Evolutionary conservation across 2,113 vertebrate species (phyloP), one percentile per base, ranked within the genome.

Genomic region (Noctilio leporinus): DNA sequence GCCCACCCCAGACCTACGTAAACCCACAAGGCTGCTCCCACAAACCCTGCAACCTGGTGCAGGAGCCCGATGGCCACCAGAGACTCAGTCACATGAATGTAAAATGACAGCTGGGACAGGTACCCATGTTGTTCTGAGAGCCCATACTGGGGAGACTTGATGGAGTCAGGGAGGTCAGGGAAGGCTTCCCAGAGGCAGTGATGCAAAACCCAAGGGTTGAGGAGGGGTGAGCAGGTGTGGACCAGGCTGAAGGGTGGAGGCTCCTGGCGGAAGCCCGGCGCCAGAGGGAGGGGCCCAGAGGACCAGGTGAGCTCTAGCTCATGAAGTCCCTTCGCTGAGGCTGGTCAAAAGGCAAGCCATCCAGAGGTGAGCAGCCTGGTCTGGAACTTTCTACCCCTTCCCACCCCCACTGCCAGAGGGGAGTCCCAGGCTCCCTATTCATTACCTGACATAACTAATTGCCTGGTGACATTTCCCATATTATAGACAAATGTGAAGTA

Each of bases 401-500:
- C 97, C 93, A 95, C 96, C 97, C 97, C 97, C 96, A 97, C 98
- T 98, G 98, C 97, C 95, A 91, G 73, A 88, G 95, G 97, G 97
- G 85, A 89, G 96, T 93, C 97, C 93, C 95, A 55, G 91, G 96
- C 97, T 97, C 98, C 98, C 99, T 98, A 98, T 98, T 98, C 98
- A 98, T 98, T 98, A 99, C 98, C 98, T 99, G 98, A 98, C 98
- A 98, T 98, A 98, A 98, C 99, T 99, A 99, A 99, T 99, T 99
- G 98, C 98, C 97, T 97, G 98, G 98, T 99, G 99, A 99, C 99
- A 99, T 99, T 98, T 99, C 98, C 98, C 98, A 99, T 98, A 98
- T 99, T 99, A 99, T 99, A 98, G 99, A 99, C 99, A 99, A 98
- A 99, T 95, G 98, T 99, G 99, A 99, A 98, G 99, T 99, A 99